Conservation (phyloP, 1,140 invertebrate genomes). For the Macrotrachela quadricornifera region DNA sequence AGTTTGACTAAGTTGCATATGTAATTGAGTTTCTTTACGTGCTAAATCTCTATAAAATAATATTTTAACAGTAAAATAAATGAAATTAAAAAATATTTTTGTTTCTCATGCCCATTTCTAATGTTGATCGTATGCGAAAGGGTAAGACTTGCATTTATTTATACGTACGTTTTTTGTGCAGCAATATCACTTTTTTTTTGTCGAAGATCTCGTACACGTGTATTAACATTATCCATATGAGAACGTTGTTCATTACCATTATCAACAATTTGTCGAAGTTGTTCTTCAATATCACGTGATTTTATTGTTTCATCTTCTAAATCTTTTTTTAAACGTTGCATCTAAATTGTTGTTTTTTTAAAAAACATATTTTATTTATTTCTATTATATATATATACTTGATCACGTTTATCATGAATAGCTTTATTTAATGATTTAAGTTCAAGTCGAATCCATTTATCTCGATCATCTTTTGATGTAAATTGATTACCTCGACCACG, state of each 20-base stretch:
- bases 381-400: no score
- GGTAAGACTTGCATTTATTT: no score
- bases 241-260: constrained; percentile 36
- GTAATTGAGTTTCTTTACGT: constrained; percentile 56
- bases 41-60: no score
- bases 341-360: constrained; percentile 22
- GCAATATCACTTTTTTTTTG: no score
- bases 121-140: no score
- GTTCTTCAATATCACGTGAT: constrained; percentile 42
- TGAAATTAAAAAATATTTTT: no score
- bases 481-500: constrained; percentile 92
- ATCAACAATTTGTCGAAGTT: constrained; percentile 66
- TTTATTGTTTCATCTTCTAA: background rate
- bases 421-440: constrained; percentile 36
- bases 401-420: constrained; percentile 35
- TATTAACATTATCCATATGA: no score
- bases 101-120: no score
- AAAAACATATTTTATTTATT: constrained; percentile 22
- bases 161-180: no score
- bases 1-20: constrained; percentile 63
- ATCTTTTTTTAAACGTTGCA: background rate
- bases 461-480: constrained; percentile 76
- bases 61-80: no score
- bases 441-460: constrained; percentile 89
- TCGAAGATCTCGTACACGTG: no score